These are phyloP conservation scores for Solea senegalensis DNA, from an alignment of 2,113 vertebrate species.

Conservation along the genomic window DNA sequence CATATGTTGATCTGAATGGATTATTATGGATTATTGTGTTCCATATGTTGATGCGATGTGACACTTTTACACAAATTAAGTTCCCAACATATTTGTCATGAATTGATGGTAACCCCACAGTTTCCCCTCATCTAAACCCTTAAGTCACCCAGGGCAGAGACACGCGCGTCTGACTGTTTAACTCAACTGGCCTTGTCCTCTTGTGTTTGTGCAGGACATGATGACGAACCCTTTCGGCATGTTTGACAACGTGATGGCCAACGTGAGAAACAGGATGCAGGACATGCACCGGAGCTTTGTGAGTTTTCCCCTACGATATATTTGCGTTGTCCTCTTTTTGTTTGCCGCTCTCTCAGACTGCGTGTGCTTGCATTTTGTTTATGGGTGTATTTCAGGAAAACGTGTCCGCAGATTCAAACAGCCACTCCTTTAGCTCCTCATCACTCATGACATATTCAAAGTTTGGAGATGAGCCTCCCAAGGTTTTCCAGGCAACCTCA, in stretches of 20 bases:
- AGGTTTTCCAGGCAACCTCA: constrained; percentile 89
- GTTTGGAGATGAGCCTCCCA: constrained; percentile 88
- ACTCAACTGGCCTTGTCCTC: background rate
- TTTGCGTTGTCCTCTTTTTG: background rate
- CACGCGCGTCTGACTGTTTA: background rate
- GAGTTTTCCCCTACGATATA: constrained; percentile 67
- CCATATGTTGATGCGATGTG: no score
- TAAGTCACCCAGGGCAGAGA: no score
- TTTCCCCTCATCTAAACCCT: no score
- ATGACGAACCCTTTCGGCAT: constrained; percentile 84
- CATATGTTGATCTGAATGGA: no score
- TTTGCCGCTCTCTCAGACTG: background rate
- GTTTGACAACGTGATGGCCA: constrained; percentile 89
- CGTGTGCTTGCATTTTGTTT: background rate
- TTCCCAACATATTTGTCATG: no score
- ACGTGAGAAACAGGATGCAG: constrained; percentile 86
- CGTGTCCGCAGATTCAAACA: constrained; percentile 77
- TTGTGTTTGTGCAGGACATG: constrained; percentile 69
- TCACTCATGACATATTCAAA: constrained; percentile 93
- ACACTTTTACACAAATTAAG: no score
- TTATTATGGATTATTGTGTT: no score
- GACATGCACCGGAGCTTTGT: constrained; percentile 88
- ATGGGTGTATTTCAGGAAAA: constrained; percentile 79
- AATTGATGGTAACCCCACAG: no score
- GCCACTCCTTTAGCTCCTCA: constrained; percentile 91